phyloP scores from a whole-genome alignment of 35 echinoderm and acorn worm genomes.

The Ptychodera flava region DNA sequence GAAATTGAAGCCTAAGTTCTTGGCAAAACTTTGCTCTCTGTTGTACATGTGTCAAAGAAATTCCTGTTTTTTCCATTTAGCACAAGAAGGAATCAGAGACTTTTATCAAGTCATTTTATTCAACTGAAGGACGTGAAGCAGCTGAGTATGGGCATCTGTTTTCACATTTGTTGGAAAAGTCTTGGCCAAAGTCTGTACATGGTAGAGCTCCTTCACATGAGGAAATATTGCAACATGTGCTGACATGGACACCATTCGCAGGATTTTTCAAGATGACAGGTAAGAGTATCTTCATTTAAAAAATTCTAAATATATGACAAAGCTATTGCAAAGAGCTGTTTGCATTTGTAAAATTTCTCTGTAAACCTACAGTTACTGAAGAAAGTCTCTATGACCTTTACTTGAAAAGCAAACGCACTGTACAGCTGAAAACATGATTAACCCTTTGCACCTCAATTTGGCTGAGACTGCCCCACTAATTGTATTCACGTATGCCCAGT shows the following conservation, averaged over 20 bases:
- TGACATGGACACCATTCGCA: conserved; percentile 8
- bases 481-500: too few species aligned
- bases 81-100: neutral
- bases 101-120: neutral
- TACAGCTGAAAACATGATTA: neutral
- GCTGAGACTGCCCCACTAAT: neutral
- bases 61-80: too few species aligned
- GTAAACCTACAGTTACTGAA: neutral
- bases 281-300: neutral
- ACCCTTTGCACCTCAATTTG: neutral
- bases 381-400: neutral
- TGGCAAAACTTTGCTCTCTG: too few species aligned
- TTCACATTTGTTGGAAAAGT: conserved; percentile 9
- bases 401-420: neutral
- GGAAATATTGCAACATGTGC: neutral
- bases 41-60: too few species aligned
- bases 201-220: neutral
- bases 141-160: neutral
- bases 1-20: too few species aligned
- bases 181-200: neutral
- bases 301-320: neutral
- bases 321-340: neutral
- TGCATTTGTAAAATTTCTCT: neutral
- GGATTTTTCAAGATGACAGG: conserved; percentile 10
- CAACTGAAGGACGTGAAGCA: neutral